These are phyloP conservation scores for Gopherus evgoodei DNA, from an alignment of 2,113 vertebrate genomes.

Conservation along the genomic window DNA sequence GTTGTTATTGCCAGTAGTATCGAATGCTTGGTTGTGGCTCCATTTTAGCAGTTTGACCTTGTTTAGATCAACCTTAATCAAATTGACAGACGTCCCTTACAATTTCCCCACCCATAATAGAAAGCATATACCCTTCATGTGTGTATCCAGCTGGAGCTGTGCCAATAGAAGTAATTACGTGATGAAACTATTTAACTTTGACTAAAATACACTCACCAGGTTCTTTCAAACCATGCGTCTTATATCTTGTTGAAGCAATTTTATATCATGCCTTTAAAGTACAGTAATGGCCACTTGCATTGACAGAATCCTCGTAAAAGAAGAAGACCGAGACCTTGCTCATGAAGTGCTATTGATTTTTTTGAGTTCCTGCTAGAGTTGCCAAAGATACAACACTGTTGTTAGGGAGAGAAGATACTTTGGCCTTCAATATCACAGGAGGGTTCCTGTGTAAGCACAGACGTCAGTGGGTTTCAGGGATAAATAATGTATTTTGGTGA, in stretches of 20 bases:
- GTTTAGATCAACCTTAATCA: slow-evolving; percentile 71
- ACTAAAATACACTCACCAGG: slow-evolving; percentile 88
- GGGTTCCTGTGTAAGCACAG: slow-evolving; percentile 82
- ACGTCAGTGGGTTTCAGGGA: slow-evolving; percentile 72
- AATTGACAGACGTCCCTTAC: slow-evolving; percentile 62
- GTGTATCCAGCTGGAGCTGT: slow-evolving; percentile 81
- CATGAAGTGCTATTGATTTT: slow-evolving; percentile 88
- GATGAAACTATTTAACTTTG: slow-evolving; percentile 88
- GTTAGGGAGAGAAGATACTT: slow-evolving; percentile 80
- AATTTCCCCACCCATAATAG: slow-evolving; percentile 61
- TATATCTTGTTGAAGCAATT: slow-evolving; percentile 87
- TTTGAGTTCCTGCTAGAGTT: slow-evolving; percentile 82
- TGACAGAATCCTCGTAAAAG: slow-evolving; percentile 88
- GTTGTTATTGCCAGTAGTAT: slow-evolving; percentile 64
- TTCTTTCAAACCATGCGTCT: slow-evolving; percentile 86
- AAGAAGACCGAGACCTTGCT: slow-evolving; percentile 83
- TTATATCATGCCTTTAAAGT: slow-evolving; percentile 88
- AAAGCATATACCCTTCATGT: slow-evolving; percentile 64
- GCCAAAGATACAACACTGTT: slow-evolving; percentile 84
- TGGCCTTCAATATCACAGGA: slow-evolving; percentile 85
- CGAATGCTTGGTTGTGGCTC: slow-evolving; percentile 66
- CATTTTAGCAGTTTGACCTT: slow-evolving; percentile 76
- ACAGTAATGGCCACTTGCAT: slow-evolving; percentile 88
- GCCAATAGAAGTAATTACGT: slow-evolving; percentile 86
- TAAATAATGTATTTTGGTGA: slow-evolving; percentile 85